phyloP scores from a whole-genome alignment of 2,797 vertebrate genomes.

The Cynodonichthys magdalenae region DNA sequence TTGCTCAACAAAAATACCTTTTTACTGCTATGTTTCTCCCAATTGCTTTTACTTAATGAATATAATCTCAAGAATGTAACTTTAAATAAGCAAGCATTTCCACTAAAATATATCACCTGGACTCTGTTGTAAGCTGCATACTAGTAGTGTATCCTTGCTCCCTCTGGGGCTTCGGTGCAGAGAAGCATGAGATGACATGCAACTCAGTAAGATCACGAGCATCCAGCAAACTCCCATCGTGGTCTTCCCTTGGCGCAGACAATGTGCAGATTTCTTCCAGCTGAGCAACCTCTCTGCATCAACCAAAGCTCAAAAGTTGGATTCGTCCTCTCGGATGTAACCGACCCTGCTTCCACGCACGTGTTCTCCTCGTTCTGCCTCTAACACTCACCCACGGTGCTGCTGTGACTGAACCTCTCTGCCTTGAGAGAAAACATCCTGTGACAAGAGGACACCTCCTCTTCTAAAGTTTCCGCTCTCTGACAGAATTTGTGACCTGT shows the following conservation, averaged over 20 bases:
- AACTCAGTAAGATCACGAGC: slow-evolving; percentile 39
- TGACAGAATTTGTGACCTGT: slow-evolving; percentile 31
- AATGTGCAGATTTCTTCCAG: not conserved
- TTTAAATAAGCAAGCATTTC: not conserved
- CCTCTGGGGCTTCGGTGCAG: fast-evolving
- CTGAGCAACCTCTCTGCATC: slow-evolving; percentile 17
- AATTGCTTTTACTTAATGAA: not conserved
- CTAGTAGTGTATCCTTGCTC: slow-evolving; percentile 12
- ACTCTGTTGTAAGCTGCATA: no score
- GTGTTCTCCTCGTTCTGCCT: not conserved
- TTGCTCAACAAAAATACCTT: not conserved
- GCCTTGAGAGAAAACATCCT: slow-evolving; percentile 62
- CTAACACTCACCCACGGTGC: slow-evolving; percentile 48
- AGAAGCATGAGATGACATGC: not conserved
- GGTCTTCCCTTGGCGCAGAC: not conserved
- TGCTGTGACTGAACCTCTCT: slow-evolving; percentile 15
- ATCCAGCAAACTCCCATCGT: slow-evolving; percentile 49
- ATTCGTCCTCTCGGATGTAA: not conserved
- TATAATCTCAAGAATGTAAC: not conserved
- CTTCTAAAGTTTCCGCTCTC: slow-evolving; percentile 48
- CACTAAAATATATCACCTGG: not conserved
- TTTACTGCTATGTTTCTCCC: not conserved
- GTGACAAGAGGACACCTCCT: slow-evolving; percentile 46
- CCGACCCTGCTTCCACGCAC: slow-evolving; percentile 13
- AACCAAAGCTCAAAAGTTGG: not conserved